phyloP scores from a whole-genome alignment of 2,797 vertebrate species.

The Choloepus didactylus region DNA sequence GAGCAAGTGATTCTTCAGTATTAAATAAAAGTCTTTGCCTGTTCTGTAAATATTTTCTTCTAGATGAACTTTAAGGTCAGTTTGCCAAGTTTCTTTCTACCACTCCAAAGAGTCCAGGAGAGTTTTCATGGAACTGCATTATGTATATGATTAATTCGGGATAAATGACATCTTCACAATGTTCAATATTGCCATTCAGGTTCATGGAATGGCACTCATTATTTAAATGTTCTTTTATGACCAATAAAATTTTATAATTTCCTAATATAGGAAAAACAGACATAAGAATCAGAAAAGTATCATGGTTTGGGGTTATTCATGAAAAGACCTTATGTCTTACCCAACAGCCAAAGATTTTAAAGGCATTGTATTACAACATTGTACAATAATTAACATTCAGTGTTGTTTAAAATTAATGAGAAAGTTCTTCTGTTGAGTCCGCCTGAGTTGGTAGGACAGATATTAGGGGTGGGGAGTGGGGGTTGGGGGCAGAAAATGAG shows the following conservation, averaged over 20 bases:
- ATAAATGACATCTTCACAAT: constrained; percentile 15
- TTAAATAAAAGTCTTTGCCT: constrained; percentile 1
- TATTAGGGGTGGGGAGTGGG: constrained; percentile 45
- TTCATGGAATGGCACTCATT: background rate
- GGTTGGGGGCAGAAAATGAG: constrained; percentile 57
- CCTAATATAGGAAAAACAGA: constrained; percentile 1
- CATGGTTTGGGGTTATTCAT: background rate
- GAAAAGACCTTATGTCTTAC: background rate
- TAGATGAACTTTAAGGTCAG: background rate
- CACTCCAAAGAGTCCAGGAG: background rate
- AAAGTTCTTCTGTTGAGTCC: constrained; percentile 17
- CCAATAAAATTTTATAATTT: constrained; percentile 51
- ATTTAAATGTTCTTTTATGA: background rate
- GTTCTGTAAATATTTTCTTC: constrained; percentile 5
- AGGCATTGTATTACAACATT: background rate
- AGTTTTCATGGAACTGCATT: constrained; percentile 35
- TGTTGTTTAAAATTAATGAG: constrained; percentile 54
- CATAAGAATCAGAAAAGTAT: constrained; percentile 36
- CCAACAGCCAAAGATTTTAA: constrained; percentile 37
- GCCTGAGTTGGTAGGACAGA: constrained; percentile 27
- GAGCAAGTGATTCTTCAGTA: background rate
- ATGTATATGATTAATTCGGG: constrained; percentile 1
- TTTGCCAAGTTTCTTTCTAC: constrained; percentile 24
- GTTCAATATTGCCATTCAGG: constrained; percentile 14
- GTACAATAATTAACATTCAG: constrained; percentile 48